Evolutionary conservation across 1,140 invertebrate species (phyloP).

Genomic region (Drosophila ercepeae): DNA sequence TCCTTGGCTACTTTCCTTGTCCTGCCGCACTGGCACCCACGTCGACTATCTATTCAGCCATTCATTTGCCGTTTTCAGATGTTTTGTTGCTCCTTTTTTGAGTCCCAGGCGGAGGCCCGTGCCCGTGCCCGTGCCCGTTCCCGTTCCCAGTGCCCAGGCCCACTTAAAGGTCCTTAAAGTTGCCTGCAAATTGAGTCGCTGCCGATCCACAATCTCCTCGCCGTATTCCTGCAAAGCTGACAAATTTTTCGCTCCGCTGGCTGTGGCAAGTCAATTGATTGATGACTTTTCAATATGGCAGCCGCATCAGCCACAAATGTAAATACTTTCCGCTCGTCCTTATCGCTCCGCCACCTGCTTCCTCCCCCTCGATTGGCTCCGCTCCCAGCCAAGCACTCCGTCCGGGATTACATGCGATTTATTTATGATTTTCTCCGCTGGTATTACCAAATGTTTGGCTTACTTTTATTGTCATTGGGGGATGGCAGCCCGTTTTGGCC

Average conservation of each 20-base stretch:
- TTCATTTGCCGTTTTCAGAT: constrained; percentile 57
- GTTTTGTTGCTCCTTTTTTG: constrained; percentile 34
- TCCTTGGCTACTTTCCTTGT: constrained; percentile 35
- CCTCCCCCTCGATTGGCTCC: constrained; percentile 23
- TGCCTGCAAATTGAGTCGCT: constrained; percentile 42
- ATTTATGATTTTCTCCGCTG: constrained; percentile 79
- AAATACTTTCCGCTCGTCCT: constrained; percentile 57
- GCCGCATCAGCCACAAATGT: constrained; percentile 63
- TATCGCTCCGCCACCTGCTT: constrained; percentile 4
- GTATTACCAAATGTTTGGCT: constrained; percentile 69
- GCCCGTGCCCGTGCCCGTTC: too few relatives aligned
- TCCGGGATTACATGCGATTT: constrained; percentile 80
- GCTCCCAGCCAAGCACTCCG: constrained; percentile 76
- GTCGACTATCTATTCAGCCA: constrained; percentile 75
- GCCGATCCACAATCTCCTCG: constrained; percentile 16
- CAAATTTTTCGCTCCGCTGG: constrained; percentile 74
- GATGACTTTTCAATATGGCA: constrained; percentile 77
- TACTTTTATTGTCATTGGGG: constrained; percentile 64
- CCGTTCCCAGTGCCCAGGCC: too few relatives aligned
- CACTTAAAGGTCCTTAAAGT: constrained; percentile 52
- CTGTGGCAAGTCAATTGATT: constrained; percentile 59
- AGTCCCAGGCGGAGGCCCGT: not conserved
- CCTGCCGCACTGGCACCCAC: constrained; percentile 28
- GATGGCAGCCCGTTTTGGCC: constrained; percentile 40
- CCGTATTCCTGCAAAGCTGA: constrained; percentile 58